phyloP scores from a whole-genome alignment of 1,140 invertebrate genomes.

The Metopolophium dirhodum region DNA sequence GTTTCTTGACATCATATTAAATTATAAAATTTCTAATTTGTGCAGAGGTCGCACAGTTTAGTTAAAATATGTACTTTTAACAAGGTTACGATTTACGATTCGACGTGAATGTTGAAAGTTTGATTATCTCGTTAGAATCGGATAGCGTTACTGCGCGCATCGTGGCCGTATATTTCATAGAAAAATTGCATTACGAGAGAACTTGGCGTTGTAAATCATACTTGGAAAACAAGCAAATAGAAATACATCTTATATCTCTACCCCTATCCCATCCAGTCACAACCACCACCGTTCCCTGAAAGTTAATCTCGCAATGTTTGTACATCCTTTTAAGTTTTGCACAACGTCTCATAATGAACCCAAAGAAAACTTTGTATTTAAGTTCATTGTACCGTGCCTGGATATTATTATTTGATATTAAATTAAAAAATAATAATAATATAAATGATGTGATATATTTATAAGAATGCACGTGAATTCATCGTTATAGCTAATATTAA shows the following conservation, averaged over 20 bases:
- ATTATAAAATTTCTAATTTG: not conserved
- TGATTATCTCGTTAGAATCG: slow-evolving; percentile 8
- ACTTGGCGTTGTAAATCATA: slow-evolving; percentile 40
- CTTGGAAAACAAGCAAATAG: slow-evolving; percentile 30
- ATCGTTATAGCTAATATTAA: not conserved
- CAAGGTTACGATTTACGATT: not conserved
- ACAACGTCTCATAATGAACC: slow-evolving; percentile 5
- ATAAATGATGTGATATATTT: not conserved
- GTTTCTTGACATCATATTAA: not conserved
- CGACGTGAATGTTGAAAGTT: not conserved
- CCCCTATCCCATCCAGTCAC: not conserved
- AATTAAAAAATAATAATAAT: slow-evolving; percentile 5
- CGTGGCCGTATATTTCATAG: slow-evolving; percentile 3
- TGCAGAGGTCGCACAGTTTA: not conserved
- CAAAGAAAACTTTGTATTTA: not conserved
- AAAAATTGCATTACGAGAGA: slow-evolving; percentile 41
- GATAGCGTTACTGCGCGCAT: not conserved
- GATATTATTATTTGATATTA: not conserved
- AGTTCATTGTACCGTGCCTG: not conserved
- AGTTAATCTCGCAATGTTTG: slow-evolving; percentile 45
- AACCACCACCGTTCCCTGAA: not conserved
- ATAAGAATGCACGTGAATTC: not conserved
- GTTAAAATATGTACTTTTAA: slow-evolving; percentile 5
- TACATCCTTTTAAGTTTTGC: slow-evolving; percentile 43
- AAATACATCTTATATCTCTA: slow-evolving; percentile 11